A percentile compares a stretch with the other conserved stretches of the same genome.
phyloP scores from a whole-genome alignment of 1,140 invertebrate genomes.

The Bombus haemorrhoidalis region DNA sequence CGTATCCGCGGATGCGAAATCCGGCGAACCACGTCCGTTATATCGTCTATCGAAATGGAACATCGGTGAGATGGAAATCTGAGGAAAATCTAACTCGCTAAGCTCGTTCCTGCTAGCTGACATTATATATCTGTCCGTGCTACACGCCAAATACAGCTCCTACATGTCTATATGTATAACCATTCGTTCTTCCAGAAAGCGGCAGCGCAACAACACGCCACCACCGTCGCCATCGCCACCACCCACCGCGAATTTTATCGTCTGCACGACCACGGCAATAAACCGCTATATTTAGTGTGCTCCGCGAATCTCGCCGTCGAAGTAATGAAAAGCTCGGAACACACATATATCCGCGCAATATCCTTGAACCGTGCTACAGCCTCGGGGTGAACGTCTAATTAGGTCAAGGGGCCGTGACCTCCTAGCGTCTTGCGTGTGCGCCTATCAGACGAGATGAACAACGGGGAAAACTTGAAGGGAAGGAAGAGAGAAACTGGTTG shows the following conservation, averaged over 20 bases:
- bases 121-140: slow-evolving; percentile 18
- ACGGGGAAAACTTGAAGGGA: too few species aligned
- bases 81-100: slow-evolving; percentile 34
- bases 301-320: slow-evolving; percentile 24
- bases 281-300: slow-evolving; percentile 59
- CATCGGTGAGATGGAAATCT: slow-evolving; percentile 37
- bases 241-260: slow-evolving; percentile 55
- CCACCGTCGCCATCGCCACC: slow-evolving; percentile 13
- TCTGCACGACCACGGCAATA: slow-evolving; percentile 47
- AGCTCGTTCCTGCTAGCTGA: neutral
- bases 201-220: slow-evolving; percentile 6
- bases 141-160: slow-evolving; percentile 8
- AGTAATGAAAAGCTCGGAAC: slow-evolving; percentile 52
- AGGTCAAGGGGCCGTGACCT: slow-evolving; percentile 51
- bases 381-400: slow-evolving; percentile 45
- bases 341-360: slow-evolving; percentile 12
- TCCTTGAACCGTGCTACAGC: slow-evolving; percentile 39
- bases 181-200: slow-evolving; percentile 48
- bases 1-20: neutral
- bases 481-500: neutral
- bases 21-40: slow-evolving; percentile 28
- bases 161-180: slow-evolving; percentile 21
- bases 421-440: slow-evolving; percentile 7
- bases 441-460: neutral
- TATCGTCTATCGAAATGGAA: slow-evolving; percentile 46